Base-by-base conservation (phyloP, 2,113 vertebrate species). In the Syrmaticus mikado region DNA sequence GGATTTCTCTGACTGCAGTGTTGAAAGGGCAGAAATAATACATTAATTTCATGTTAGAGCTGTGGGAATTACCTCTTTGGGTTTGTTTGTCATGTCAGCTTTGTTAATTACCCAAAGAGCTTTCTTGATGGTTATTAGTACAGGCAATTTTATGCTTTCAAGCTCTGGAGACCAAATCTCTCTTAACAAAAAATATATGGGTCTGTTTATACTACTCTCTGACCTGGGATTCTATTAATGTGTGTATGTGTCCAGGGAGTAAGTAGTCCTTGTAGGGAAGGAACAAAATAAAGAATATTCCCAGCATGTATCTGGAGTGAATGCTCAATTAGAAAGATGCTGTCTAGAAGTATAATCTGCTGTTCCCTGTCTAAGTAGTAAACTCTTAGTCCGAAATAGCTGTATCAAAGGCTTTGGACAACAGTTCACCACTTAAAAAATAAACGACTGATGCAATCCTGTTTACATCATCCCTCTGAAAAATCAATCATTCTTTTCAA, bases 71-170 rank as follows among this genome's bases (percentile, higher is more conserved):
- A 38, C 76, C 57, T 90, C 55, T 75, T 40, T 28, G 62, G 57
- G 40, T 78, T 66, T 58, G 72, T 72, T 80, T 84, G 89, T 82
- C 52, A 30, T 82, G 92, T 79, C 87, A 80, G 74, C n/a, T 85
- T 62, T 79, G 72, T 75, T 95, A 88, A 92, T 94, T 80, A 80
- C n/a, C 80, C 72, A n/a, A 18, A 88, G 84, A 82, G 76, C 71
- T 88, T 85, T 71, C 76, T 36, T 82, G 75, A 66, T 85, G 48
- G 76, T 65, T 75, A 30, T 85, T 78, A 88, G 82, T 82, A 79
- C 30, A 71, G 76, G 52, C 80, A 88, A 85, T 95, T 94, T 82
- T 67, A 60, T 71, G 45, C 61, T 82, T 82, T 75, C 30, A 75
- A 48, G 62, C 62, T 22, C 45, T 74, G 84, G 57, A 90, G 70